Evolutionary conservation across 2,113 vertebrate genomes (phyloP).

Genomic region (Jaculus jaculus): DNA sequence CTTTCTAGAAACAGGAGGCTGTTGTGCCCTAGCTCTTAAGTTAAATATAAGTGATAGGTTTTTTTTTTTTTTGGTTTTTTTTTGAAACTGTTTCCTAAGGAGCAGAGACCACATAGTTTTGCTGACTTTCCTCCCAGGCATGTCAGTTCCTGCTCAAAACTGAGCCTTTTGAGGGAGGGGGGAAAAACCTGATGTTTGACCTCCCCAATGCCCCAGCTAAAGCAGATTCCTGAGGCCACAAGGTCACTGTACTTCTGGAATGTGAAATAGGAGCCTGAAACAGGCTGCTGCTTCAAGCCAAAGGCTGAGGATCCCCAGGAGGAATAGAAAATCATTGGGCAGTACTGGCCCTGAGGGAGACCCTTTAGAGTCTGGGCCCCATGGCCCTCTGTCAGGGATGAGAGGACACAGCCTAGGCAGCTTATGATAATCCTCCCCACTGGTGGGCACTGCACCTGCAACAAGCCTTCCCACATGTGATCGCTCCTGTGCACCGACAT

Average conservation of each 20-base stretch:
- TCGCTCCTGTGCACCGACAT: background rate
- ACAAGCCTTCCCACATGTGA: background rate
- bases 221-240: background rate
- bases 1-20: background rate
- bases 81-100: background rate
- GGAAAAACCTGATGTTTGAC: background rate
- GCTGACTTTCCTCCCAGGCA: background rate
- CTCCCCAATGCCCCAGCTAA: background rate
- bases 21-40: background rate
- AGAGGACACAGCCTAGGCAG: background rate
- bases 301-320: background rate
- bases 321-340: background rate
- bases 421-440: background rate
- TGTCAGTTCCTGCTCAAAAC: background rate
- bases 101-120: background rate
- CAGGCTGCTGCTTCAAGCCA: background rate
- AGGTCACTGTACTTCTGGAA: background rate
- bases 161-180: background rate
- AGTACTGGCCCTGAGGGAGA: background rate
- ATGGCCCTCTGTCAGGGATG: background rate
- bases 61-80: too few species aligned
- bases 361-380: background rate
- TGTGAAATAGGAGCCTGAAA: rapidly evolving
- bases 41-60: background rate
- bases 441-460: background rate